Conservation (phyloP, 2,113 vertebrate genomes). For the Isurus oxyrinchus region DNA sequence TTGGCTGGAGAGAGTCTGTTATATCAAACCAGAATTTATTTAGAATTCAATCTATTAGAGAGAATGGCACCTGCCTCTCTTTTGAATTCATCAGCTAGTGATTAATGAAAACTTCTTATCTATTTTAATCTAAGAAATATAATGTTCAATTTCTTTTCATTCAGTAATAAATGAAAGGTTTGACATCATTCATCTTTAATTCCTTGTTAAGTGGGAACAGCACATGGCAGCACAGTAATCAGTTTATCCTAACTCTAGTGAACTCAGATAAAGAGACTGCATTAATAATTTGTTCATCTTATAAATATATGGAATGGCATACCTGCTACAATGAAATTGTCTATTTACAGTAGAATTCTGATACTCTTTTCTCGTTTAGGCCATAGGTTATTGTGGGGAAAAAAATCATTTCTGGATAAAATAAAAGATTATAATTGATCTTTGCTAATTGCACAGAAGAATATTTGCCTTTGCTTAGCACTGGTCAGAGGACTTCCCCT, state of each 20-base stretch:
- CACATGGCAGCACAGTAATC: neutral
- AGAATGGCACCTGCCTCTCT: neutral
- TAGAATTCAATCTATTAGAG: neutral
- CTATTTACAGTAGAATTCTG: neutral
- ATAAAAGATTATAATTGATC: neutral
- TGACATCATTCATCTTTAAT: neutral
- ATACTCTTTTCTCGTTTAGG: neutral
- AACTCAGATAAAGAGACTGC: neutral
- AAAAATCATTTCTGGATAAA: neutral
- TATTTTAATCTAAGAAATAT: neutral
- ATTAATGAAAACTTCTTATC: neutral
- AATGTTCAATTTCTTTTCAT: neutral
- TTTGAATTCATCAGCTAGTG: neutral
- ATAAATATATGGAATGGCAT: neutral
- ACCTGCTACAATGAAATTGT: neutral
- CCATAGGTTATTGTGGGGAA: neutral
- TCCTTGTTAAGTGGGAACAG: neutral
- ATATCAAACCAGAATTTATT: neutral
- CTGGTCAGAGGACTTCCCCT: neutral
- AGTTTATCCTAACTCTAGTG: neutral
- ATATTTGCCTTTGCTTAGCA: neutral
- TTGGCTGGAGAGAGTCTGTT: neutral
- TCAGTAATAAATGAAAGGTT: neutral
- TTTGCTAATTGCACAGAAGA: neutral
- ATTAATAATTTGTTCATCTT: neutral